phyloP scores from a whole-genome alignment of 2,797 vertebrate genomes.

The Crypturellus tataupa region DNA sequence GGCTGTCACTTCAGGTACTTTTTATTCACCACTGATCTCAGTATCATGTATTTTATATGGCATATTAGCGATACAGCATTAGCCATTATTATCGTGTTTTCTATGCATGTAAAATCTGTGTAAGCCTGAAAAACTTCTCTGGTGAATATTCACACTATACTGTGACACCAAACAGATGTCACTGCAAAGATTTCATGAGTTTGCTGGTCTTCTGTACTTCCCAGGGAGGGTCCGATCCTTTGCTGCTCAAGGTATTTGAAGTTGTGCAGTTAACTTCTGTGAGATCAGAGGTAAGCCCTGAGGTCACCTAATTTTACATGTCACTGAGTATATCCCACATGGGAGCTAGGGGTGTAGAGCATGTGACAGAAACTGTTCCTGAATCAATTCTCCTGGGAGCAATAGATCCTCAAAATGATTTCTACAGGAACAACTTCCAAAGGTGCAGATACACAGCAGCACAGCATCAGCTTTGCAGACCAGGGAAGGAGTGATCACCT shows the following conservation, averaged over 20 bases:
- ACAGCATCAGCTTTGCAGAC: neutral
- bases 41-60: slow-evolving; percentile 12
- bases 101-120: neutral
- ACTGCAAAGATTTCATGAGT: neutral
- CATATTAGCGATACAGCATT: neutral
- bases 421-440: neutral
- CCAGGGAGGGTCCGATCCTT: neutral
- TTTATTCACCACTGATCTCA: neutral
- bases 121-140: slow-evolving; percentile 8
- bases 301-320: neutral
- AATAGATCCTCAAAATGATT: neutral
- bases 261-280: neutral
- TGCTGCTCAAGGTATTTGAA: neutral
- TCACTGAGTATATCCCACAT: neutral
- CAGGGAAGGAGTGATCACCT: neutral
- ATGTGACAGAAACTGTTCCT: neutral
- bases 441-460: neutral
- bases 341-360: neutral
- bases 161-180: neutral
- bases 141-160: neutral
- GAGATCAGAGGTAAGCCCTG: neutral
- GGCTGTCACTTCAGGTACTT: slow-evolving; percentile 20
- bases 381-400: neutral
- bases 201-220: slow-evolving; percentile 1
- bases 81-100: neutral